Evolutionary conservation across 2,888 invertebrate species (phyloP), one percentile per base, ranked within the genome.

Genomic region (Parelbella ahira): DNA sequence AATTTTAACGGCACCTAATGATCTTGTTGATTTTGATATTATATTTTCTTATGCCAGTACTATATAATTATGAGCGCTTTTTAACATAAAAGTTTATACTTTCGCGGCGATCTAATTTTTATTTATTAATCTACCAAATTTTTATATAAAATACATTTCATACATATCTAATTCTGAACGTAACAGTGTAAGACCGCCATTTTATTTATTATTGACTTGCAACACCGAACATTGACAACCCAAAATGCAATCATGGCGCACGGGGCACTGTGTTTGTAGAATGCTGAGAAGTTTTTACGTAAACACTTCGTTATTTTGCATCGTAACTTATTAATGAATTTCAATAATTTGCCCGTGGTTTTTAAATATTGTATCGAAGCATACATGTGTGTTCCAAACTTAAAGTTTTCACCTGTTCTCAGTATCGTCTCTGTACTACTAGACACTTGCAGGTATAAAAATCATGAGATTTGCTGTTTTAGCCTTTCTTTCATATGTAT

Each of bases 221-320:
- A 86, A 81, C 79, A 82, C 79, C 53, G 54, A 66, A 70, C 83
- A 83, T 88, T 88, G 88, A 88, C 88, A 88, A 83, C 77, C 86
- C 82, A 88, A 88, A 88, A 88, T 88, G 88, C 88, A 88, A 88
- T 88, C 87, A 88, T 88, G 88, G 88, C 88, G 88, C 87, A 86
- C 84, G 84, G 81, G 77, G 82, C 68, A 81, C 84, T 87, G 86
- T 88, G 88, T 88, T 86, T 83, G 84, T 88, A 87, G 84, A 82
- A 84, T 86, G 88, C 87, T 84, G 81, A 83, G 79, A 78, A 86
- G 86, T 87, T 88, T 88, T 88, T 88, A 86, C 88, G 88, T 88
- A 87, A 88, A 88, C 83, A 86, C 82, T 78, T 82, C 80, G 69
- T 76, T 81, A 72, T 68, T 78, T 82, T 80, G 70, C 80, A 69